Base-by-base conservation (phyloP, 2,113 vertebrate genomes). In the Brienomyrus longianalis region DNA sequence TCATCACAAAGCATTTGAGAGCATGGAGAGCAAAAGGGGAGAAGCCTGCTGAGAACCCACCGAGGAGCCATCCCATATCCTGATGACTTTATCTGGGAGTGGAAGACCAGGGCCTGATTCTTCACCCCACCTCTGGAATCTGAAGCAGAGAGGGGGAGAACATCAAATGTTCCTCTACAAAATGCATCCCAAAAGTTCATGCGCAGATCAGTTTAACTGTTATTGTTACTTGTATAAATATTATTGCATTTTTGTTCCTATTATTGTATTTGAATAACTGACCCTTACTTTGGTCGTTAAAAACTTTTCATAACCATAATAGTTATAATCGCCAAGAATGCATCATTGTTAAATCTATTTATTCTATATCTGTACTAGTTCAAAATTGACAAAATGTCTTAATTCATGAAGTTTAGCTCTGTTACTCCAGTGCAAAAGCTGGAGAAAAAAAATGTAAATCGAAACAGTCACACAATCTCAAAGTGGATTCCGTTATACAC, bases 21-120 rank as follows among this genome's bases (percentile, higher is more conserved):
- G 11, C n/a, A 45, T 80, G 50, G 21, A 89, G 35, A 85, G 56
- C 10, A 31, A 19, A 31, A 48, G 27, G 39, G 8, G 21, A 62
- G 31, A 31, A 50, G 45, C 45, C 21, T 86, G 35, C 47, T 23
- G 5, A 51, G 19, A 90, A 94, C 96, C 93, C 92, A 98, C 98
- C 83, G 94, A 10, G 97, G 96, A 59, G 94, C 90, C 7, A 91
- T 87, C 13, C 92, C 91, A 54, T 98, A 98, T 51, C 98, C 98
- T 52, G 98, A 99, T 3, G 98, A 98, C 86, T 95, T 96, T 77
- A 98, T 95, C 91, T 96, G 96, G 1, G 92, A 93, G 90, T 97
- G 96, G 94, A 98, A 98, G 92, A 98, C 97, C 90, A 98, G 51
- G 0, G 97, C 95, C 48, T 95, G 95, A 88, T 98, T 95, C 92